Evolutionary conservation across 2,113 vertebrate genomes (phyloP), one percentile per base, ranked within the genome.

Genomic region (Burhinus bistriatus): DNA sequence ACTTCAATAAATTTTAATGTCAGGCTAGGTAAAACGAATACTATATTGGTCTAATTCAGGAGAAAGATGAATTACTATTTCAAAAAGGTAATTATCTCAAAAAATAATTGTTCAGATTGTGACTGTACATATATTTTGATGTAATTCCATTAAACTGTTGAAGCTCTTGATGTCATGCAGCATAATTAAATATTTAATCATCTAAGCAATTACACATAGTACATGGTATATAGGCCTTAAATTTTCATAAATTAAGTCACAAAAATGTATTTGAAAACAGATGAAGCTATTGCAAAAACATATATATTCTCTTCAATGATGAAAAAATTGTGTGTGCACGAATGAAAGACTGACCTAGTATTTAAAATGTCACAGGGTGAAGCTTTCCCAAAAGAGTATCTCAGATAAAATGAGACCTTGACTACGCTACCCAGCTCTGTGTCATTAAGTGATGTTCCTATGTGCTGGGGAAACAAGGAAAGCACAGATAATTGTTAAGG

Each of bases 161-260:
- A 78, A 84, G 21, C 0, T 75, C n/a, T 89, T 66, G 21, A 45
- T 84, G 27, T 34, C 55, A 58, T 58, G 9, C 6, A 44, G 14
- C 21, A 62, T 62, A 89, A 87, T 83, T 87, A 27, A 54, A 45
- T 76, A 81, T 87, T 89, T 91, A 83, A 57, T 89, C 15, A 57
- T 40, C 58, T 57, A 65, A 78, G 5, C 13, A 78, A 59, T 49
- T 95, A 6, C 15, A 52, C 1, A 16, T 20, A 64, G 12, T 71
- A 34, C 6, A 44, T 26, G 10, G 15, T 45, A 84, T 36, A 65
- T 27, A 86, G 71, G 78, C 8, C 11, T 57, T 40, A 91, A 81
- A 64, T 87, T 87, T 44, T 73, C 27, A 54, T 75, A 49, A 70
- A 75, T 76, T 71, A 62, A 38, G 10, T 64, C 29, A 69, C 12